Percentiles rank a stretch among this genome's conserved stretches.
Evolutionary conservation across 2,113 vertebrate genomes (phyloP).

Genomic region (Saguinus midas): DNA sequence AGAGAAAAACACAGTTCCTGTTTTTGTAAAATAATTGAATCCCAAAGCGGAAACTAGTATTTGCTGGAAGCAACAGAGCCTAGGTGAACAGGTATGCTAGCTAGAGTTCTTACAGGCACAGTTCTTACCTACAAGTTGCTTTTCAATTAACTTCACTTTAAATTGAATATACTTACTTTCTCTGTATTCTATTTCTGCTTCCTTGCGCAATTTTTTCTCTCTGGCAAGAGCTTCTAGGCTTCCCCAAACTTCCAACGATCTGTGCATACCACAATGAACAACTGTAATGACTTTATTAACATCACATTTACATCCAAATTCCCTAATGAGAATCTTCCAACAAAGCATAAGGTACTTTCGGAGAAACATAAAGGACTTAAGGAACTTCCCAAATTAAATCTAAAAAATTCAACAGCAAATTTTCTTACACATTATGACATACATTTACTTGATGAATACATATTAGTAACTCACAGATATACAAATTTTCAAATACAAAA

Average conservation of each 20-base stretch:
- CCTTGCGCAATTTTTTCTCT: constrained; percentile 93
- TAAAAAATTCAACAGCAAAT: constrained; percentile 33
- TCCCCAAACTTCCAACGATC: constrained; percentile 97
- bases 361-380: constrained; percentile 17
- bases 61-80: background rate
- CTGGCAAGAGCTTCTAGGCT: constrained; percentile 95
- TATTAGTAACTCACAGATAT: background rate
- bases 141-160: constrained; percentile 33
- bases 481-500: background rate
- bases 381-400: constrained; percentile 26
- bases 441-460: constrained; percentile 11
- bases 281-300: constrained; percentile 36
- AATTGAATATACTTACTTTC: constrained; percentile 89
- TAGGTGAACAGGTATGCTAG: background rate
- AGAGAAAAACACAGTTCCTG: background rate
- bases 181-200: constrained; percentile 93
- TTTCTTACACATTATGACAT: background rate
- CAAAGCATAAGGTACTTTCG: background rate
- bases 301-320: constrained; percentile 43
- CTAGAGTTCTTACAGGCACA: background rate
- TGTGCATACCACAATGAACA: constrained; percentile 69
- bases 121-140: background rate
- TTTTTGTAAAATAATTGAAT: constrained; percentile 2
- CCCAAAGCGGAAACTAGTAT: background rate
- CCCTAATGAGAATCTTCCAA: background rate